phyloP scores from a whole-genome alignment of 2,113 vertebrate species.

The Vimba vimba region DNA sequence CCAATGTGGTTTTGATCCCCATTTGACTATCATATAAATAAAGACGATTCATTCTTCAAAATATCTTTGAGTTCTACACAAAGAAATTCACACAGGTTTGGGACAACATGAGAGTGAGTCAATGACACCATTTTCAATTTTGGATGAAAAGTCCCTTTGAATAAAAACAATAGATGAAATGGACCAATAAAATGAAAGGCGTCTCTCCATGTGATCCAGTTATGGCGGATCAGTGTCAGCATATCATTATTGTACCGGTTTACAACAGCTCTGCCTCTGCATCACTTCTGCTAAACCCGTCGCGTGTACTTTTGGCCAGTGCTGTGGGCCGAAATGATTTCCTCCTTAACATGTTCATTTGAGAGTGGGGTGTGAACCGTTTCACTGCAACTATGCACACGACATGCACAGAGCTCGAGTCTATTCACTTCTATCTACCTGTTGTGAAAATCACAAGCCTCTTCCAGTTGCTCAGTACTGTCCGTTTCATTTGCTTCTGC shows the following conservation, averaged over 20 bases:
- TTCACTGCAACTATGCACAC: slow-evolving; percentile 51
- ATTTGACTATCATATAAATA: no score
- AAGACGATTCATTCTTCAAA: not conserved
- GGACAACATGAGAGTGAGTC: not conserved
- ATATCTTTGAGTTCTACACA: not conserved
- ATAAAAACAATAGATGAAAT: not conserved
- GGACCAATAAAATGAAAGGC: not conserved
- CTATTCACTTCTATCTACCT: slow-evolving; percentile 11
- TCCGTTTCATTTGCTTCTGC: not conserved
- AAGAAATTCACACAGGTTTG: not conserved
- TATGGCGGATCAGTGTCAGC: slow-evolving; percentile 11
- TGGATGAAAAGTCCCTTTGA: not conserved
- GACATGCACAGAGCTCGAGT: slow-evolving; percentile 32
- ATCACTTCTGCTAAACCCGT: not conserved
- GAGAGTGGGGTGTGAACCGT: not conserved
- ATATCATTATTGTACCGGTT: slow-evolving; percentile 37
- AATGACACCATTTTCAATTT: not conserved
- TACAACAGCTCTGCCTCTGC: slow-evolving; percentile 46
- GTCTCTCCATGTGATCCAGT: not conserved
- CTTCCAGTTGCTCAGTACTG: not conserved
- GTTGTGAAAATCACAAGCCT: slow-evolving; percentile 42
- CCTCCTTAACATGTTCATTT: not conserved
- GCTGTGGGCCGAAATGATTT: not conserved
- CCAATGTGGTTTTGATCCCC: no score
- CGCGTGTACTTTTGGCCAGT: not conserved